Base-by-base conservation (phyloP, 2,113 vertebrate species). In the Ia io region DNA sequence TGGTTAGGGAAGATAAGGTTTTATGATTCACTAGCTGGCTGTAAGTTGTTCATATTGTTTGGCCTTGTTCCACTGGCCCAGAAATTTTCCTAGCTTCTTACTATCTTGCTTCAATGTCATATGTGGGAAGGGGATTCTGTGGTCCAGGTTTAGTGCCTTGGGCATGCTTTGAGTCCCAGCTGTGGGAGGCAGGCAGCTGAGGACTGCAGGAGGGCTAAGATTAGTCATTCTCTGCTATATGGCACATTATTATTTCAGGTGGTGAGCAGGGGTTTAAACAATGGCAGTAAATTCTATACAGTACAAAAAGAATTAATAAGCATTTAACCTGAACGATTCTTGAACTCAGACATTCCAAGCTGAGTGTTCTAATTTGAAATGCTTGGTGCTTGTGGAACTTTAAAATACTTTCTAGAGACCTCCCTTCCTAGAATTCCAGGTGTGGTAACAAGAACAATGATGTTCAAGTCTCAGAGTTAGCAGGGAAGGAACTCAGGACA, bases 201-300 rank as follows among this genome's bases (percentile, higher is more conserved):
- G 20, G 59, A 30, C 11, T 35, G 30, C 23, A 44, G 12, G 2
- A 40, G 4, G 56, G 40, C 56, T 53, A 13, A 51, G 42, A 17
- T 0, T 0, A 11, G 25, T 47, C 22, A 1, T 11, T 17, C 35
- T 22, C 17, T 70, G 20, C 51, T 8, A 7, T 28, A 7, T 2
- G 22, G 67, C 23, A 51, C 35, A 89, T 22, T 61, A 7, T 25
- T 17, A 79, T 69, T 65, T 78, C 67, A 65, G n/a, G 12, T 32
- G 53, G 35, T 32, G 11, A 49, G 77, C 69, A 70, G 14, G 35
- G 5, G 37, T 37, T 59, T 40, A 30, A 56, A 6, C 7, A 32
- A 37, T 30, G 35, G 25, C 5, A 70, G 17, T 40, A 35, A 35
- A 76, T 44, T 20, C 10, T 30, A 9, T 5, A 20, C 6, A 35